Evolutionary conservation across 2,113 vertebrate genomes (phyloP), one percentile per base, ranked within the genome.

Genomic region (Boleophthalmus pectinirostris): DNA sequence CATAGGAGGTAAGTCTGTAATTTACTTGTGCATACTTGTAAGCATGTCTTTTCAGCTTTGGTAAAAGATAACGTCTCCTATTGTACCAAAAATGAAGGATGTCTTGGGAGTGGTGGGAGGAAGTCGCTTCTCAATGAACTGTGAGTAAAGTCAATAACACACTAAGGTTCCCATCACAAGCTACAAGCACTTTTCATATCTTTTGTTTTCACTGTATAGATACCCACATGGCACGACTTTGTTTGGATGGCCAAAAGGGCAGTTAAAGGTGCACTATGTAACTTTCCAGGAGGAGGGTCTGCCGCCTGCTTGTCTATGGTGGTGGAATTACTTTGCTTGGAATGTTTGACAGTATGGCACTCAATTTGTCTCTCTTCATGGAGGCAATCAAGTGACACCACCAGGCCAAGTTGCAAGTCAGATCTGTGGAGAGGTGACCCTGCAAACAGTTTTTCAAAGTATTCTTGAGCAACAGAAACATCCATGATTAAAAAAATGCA

Each of bases 81-180:
- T 85, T 82, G 75, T 82, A 72, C 73, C 65, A 14, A 21, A 24
- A 64, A 23, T 64, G 69, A 71, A 75, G 81, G 82, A 79, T 79
- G 80, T 78, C 67, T 45, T 43, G 76, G 86, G 81, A 75, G 80
- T n/a, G 85, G 80, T 58, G 65, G 49, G 12, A 69, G 75, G 70
- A 84, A 74, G 72, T 73, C 51, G 74, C 75, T 61, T 74, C 72
- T 66, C 79, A 82, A 80, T 74, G 0, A 29, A 69, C 33, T 60
- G 67, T 77, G 70, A 38, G 54, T 68, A 77, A 85, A 81, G 80
- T 86, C 83, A 87, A 88, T 83, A 88, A 57, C 2, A 67, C 78
- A 57, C 49, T 71, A 29, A 58, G 60, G 69, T 74, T 74, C 53
- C 74, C 60, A 3, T 68, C 78, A 53, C 60, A 58, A 67, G 72